A percentile compares a stretch with the other conserved stretches of the same genome.
These are phyloP conservation scores for Notarius quadriscutis DNA, from an alignment of 2,113 vertebrate genomes.

Conservation along the genomic window DNA sequence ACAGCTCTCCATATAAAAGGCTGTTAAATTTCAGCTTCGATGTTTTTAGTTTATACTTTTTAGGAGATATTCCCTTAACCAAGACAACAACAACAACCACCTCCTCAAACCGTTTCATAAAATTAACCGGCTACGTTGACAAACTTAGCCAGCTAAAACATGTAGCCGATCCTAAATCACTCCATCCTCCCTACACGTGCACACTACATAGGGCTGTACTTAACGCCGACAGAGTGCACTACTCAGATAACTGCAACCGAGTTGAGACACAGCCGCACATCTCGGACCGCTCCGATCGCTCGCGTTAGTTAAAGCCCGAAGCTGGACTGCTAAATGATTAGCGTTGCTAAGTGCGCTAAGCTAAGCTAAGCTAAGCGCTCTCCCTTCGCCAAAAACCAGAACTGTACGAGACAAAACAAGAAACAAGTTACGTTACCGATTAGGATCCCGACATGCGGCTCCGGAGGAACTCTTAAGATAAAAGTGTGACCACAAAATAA, in stretches of 20 bases:
- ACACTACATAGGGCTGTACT: background rate
- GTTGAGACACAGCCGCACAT: background rate
- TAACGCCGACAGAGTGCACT: background rate
- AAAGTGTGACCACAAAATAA: conserved; percentile 39
- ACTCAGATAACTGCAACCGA: accelerated
- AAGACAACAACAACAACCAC: no score
- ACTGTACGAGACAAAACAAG: conserved; percentile 53
- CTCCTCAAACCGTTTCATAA: background rate
- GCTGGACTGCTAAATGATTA: background rate
- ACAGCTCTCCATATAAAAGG: background rate
- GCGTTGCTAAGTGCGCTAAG: background rate
- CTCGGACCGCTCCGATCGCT: background rate
- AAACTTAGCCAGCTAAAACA: background rate
- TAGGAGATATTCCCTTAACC: background rate
- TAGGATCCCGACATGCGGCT: conserved; percentile 67
- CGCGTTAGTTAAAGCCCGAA: background rate
- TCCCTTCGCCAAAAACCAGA: conserved; percentile 56
- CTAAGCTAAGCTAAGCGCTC: conserved; percentile 50
- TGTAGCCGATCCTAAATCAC: background rate
- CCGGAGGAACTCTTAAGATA: conserved; percentile 57
- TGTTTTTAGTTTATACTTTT: background rate
- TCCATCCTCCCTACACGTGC: background rate
- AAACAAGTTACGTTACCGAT: conserved; percentile 69
- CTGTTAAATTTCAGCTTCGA: background rate
- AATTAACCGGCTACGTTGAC: background rate